These are phyloP conservation scores for Drosophila willistoni DNA, from an alignment of 1,140 invertebrate genomes.

Conservation along the genomic window DNA sequence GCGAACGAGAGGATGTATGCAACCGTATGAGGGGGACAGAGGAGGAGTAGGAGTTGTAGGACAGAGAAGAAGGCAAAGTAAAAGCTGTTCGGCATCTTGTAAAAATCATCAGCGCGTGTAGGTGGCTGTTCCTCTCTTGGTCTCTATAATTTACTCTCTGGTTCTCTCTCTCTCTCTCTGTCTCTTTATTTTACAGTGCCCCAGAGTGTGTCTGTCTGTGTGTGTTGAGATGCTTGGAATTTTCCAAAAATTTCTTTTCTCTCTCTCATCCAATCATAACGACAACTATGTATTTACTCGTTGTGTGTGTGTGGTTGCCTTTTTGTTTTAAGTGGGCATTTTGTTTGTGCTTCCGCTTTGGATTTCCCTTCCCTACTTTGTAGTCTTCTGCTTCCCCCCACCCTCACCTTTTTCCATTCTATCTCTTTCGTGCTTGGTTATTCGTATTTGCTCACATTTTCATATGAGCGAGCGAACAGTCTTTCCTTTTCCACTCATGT, in stretches of 20 bases:
- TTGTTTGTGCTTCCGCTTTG: constrained; percentile 73
- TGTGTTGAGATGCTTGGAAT: constrained; percentile 69
- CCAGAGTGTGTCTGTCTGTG: constrained; percentile 13
- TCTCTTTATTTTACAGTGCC: constrained; percentile 10
- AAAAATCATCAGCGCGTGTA: constrained; percentile 23
- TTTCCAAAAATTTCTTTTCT: constrained; percentile 67
- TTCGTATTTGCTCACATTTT: constrained; percentile 11
- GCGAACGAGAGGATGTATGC: neutral
- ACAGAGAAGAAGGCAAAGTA: neutral
- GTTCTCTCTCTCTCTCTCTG: too few relatives aligned
- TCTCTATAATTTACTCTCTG: constrained; percentile 11
- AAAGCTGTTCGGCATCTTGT: constrained; percentile 23
- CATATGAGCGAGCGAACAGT: neutral
- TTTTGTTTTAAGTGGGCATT: constrained; percentile 67
- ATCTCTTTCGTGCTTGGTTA: constrained; percentile 18
- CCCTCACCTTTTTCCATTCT: constrained; percentile 3
- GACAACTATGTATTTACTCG: constrained; percentile 13
- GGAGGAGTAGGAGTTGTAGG: neutral
- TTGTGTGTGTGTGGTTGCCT: constrained; percentile 29
- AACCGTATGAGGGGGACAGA: neutral
- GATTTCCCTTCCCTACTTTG: constrained; percentile 30
- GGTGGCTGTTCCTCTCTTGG: constrained; percentile 32
- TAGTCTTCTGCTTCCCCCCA: constrained; percentile 6
- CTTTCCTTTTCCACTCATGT: constrained; percentile 33
- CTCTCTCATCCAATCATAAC: constrained; percentile 34